These are phyloP conservation scores for Burhinus bistriatus DNA, from an alignment of 2,113 vertebrate species.

Conservation along the genomic window DNA sequence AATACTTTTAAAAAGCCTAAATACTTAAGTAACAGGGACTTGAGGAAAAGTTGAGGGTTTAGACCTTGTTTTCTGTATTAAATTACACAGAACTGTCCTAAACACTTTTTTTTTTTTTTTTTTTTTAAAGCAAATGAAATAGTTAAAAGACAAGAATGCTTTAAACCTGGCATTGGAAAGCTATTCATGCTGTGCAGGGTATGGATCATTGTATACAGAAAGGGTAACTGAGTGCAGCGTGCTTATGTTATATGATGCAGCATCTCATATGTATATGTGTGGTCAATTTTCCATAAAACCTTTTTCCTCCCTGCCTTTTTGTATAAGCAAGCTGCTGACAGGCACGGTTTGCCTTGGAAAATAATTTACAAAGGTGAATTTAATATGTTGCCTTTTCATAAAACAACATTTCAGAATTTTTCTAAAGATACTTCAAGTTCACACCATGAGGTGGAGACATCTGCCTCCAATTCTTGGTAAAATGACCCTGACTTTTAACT, in stretches of 20 bases:
- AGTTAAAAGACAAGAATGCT: not conserved
- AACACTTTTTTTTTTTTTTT: not conserved
- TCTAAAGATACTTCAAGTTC: not conserved
- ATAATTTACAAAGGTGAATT: not conserved
- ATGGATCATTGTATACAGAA: accelerated
- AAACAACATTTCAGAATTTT: not conserved
- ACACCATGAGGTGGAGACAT: slow-evolving; percentile 7
- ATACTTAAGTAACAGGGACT: not conserved
- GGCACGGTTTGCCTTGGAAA: not conserved
- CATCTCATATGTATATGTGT: accelerated
- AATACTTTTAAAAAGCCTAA: not conserved
- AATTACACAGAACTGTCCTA: not conserved
- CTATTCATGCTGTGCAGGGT: not conserved
- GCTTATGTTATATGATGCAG: not conserved
- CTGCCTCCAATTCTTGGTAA: not conserved
- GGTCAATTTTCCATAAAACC: not conserved
- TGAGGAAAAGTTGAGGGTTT: not conserved
- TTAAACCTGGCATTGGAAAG: not conserved
- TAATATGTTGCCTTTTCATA: accelerated
- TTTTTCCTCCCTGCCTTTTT: not conserved
- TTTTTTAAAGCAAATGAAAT: not conserved
- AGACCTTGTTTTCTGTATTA: not conserved
- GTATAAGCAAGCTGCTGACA: not conserved
- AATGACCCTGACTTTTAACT: accelerated
- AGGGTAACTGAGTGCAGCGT: too few species aligned